Evolutionary conservation across 1,140 invertebrate species (phyloP).

Genomic region (Drosophila arawakana): DNA sequence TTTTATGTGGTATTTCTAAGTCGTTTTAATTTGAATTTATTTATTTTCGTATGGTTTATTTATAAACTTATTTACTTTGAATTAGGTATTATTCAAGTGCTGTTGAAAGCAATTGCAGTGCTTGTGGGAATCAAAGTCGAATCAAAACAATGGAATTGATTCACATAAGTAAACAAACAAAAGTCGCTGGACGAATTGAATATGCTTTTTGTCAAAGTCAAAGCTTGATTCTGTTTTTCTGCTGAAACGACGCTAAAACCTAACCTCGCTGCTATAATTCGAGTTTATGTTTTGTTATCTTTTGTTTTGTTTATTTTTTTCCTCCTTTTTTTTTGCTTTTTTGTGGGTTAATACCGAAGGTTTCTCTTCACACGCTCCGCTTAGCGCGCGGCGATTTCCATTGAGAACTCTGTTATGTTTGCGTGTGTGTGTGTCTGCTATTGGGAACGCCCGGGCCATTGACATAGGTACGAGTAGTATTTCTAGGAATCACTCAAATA

Average conservation of each 20-base stretch:
- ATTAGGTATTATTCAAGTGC: conserved; percentile 6
- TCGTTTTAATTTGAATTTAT: neutral
- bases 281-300: conserved; percentile 18
- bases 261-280: conserved; percentile 17
- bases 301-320: conserved; percentile 5
- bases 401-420: conserved; percentile 20
- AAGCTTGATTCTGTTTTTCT: conserved; percentile 50
- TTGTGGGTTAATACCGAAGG: conserved; percentile 8
- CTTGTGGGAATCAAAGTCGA: conserved; percentile 10
- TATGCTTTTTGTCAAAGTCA: conserved; percentile 49
- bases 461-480: conserved; percentile 1
- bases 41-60: neutral
- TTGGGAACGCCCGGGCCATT: conserved; percentile 16
- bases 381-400: conserved; percentile 35
- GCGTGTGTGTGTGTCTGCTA: neutral
- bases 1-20: neutral
- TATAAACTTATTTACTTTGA: conserved; percentile 14
- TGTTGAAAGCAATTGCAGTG: conserved; percentile 12
- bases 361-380: conserved; percentile 37
- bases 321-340: neutral
- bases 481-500: conserved; percentile 16
- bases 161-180: conserved; percentile 64
- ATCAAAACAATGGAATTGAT: conserved; percentile 56
- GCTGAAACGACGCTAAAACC: conserved; percentile 51
- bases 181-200: conserved; percentile 37